phyloP scores from a whole-genome alignment of 2,888 invertebrate genomes.

The Dicranocentrus wangi region DNA sequence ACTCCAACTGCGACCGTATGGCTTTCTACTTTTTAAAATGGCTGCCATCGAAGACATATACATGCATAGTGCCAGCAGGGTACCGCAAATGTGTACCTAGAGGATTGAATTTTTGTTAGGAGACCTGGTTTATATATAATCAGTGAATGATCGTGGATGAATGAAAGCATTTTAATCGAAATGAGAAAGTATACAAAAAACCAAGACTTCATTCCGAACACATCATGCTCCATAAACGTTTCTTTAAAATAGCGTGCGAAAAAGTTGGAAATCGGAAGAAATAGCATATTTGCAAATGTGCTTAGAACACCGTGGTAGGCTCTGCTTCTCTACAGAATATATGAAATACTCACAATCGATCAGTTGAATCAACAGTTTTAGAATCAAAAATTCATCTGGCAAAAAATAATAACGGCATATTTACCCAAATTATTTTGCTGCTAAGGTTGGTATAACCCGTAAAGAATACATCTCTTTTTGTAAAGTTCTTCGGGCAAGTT shows the following conservation, averaged over 20 bases:
- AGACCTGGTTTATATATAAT: too few species aligned
- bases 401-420: too few species aligned
- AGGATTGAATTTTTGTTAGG: too few species aligned
- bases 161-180: neutral
- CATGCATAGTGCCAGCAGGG: neutral
- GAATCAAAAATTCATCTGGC: too few species aligned
- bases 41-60: neutral
- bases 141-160: neutral
- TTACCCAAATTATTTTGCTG: neutral
- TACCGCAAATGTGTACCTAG: neutral
- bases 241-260: slow-evolving; percentile 11
- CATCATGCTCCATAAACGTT: neutral
- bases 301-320: slow-evolving; percentile 1
- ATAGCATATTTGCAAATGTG: neutral
- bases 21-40: neutral
- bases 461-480: neutral
- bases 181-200: neutral
- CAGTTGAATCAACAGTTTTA: too few species aligned
- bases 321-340: neutral
- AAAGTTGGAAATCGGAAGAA: slow-evolving; percentile 1
- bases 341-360: too few species aligned
- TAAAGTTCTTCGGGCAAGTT: neutral
- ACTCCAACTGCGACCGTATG: slow-evolving; percentile 13
- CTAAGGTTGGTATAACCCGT: neutral
- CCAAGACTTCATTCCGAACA: neutral